Evolutionary conservation across 1,140 invertebrate genomes (phyloP).

Genomic region (Eupristina koningsbergeri): DNA sequence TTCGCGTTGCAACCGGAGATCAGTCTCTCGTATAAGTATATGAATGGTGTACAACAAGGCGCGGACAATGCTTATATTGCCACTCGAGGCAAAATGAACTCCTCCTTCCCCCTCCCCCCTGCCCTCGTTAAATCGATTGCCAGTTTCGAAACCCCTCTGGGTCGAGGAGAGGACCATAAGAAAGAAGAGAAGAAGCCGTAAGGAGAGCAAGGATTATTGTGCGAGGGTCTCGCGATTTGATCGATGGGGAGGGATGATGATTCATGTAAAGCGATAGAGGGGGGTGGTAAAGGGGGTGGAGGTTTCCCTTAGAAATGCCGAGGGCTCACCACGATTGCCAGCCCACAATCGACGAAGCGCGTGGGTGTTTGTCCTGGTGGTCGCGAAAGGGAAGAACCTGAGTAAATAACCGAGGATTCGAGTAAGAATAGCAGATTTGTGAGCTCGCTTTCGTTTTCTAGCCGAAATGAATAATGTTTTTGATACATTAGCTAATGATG

Average conservation of each 20-base stretch:
- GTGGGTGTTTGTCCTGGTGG: neutral
- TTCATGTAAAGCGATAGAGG: slow-evolving; percentile 5
- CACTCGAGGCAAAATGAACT: slow-evolving; percentile 33
- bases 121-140: slow-evolving; percentile 3
- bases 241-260: slow-evolving; percentile 9
- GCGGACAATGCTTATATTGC: slow-evolving; percentile 28
- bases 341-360: slow-evolving; percentile 6
- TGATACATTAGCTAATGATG: no score
- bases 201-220: slow-evolving; percentile 4
- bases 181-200: neutral
- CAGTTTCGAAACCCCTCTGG: neutral
- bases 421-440: neutral
- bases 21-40: neutral
- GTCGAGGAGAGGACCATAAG: neutral
- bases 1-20: neutral
- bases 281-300: neutral
- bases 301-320: neutral
- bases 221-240: neutral
- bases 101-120: neutral
- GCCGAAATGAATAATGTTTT: no score
- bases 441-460: neutral
- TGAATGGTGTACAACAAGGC: slow-evolving; percentile 2
- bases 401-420: neutral
- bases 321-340: neutral
- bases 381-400: neutral